These are phyloP conservation scores for Ennomos fuscantarius DNA, from an alignment of 2,888 invertebrate genomes.

Conservation along the genomic window DNA sequence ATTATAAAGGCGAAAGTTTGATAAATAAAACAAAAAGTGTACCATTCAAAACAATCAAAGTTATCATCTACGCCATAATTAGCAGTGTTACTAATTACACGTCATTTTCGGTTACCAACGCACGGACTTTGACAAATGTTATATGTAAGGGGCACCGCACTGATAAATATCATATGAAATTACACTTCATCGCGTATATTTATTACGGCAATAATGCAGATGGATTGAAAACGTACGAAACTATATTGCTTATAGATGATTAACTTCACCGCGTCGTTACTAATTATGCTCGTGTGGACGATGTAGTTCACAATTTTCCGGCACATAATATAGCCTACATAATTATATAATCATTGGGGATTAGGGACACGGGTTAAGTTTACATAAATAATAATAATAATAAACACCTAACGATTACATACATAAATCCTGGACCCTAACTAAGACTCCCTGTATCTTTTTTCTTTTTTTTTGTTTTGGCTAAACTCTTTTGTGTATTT, in stretches of 20 bases:
- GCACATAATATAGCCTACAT: no score
- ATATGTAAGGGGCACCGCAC: constrained; percentile 34
- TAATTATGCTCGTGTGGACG: no score
- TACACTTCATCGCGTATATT: constrained; percentile 34
- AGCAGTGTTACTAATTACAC: constrained; percentile 25
- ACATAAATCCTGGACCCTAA: no score
- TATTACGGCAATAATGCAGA: constrained; percentile 19
- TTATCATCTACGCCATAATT: constrained; percentile 1
- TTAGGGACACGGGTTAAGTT: no score
- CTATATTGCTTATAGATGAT: not conserved
- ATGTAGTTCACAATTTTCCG: no score
- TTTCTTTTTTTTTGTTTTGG: no score
- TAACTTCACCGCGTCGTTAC: no score
- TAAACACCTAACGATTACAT: no score
- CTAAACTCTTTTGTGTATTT: no score
- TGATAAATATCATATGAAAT: constrained; percentile 35
- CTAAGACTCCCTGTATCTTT: no score
- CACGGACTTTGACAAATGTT: constrained; percentile 29
- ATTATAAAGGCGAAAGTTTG: not conserved
- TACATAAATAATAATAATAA: no score
- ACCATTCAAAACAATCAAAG: not conserved
- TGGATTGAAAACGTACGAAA: constrained; percentile 8
- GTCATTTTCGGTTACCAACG: constrained; percentile 25
- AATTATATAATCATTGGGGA: no score
- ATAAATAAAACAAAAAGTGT: not conserved